A percentile compares a stretch with the other conserved stretches of the same genome.
phyloP scores from a whole-genome alignment of 2,888 invertebrate species.

The Drosophila anceps region DNA sequence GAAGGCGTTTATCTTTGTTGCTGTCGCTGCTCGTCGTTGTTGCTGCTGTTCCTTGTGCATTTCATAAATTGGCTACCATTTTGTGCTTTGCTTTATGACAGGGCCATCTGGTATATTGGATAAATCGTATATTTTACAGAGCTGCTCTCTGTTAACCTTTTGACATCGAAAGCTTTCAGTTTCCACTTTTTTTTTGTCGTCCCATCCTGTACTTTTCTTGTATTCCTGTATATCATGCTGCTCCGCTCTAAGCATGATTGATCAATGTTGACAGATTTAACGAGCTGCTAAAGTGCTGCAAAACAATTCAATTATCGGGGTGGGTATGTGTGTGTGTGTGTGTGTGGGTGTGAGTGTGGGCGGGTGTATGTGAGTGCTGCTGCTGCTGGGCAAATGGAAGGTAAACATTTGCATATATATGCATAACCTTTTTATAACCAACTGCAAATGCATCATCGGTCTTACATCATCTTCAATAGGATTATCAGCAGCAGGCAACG shows the following conservation, averaged over 20 bases:
- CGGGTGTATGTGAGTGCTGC: conserved; percentile 1
- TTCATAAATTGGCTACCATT: conserved; percentile 44
- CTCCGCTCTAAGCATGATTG: conserved; percentile 58
- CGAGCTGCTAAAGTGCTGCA: conserved; percentile 80
- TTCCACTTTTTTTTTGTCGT: not conserved
- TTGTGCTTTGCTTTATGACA: conserved; percentile 30
- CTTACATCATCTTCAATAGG: conserved; percentile 16
- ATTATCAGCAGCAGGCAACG: not conserved
- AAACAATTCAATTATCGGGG: conserved; percentile 75
- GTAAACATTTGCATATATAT: conserved; percentile 65
- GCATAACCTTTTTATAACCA: conserved; percentile 27
- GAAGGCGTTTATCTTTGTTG: conserved; percentile 23
- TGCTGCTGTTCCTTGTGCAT: conserved; percentile 41
- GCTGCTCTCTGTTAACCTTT: conserved; percentile 1
- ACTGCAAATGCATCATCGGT: conserved; percentile 35
- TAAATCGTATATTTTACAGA: conserved; percentile 10
- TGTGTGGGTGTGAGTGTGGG: conserved; percentile 11
- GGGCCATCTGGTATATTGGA: conserved; percentile 23
- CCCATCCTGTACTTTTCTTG: not conserved
- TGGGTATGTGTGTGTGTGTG: conserved; percentile 11
- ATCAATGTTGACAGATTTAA: conserved; percentile 81
- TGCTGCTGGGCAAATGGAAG: conserved; percentile 57
- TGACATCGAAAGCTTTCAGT: not conserved
- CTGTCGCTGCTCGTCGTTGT: conserved; percentile 3
- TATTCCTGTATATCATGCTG: not conserved